A percentile compares a stretch with the other conserved stretches of the same genome.
Conservation (phyloP, 2,113 vertebrate genomes). For the Gymnobelideus leadbeateri region DNA sequence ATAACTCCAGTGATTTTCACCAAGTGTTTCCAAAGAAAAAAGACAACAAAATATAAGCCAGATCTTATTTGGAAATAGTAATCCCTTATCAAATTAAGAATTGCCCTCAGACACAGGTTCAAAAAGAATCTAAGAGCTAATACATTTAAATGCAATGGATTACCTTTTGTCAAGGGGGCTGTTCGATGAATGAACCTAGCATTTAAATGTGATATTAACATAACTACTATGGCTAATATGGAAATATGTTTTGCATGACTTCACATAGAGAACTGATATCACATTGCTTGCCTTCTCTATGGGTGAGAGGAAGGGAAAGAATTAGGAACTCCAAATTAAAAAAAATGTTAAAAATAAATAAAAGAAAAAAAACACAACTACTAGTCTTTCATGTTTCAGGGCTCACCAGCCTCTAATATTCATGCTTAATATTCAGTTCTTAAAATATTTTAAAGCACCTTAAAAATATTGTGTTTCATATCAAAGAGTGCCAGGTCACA, state of each 20-base stretch:
- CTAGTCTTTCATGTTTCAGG: not conserved
- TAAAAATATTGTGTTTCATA: not conserved
- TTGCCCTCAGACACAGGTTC: not conserved
- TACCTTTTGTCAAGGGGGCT: not conserved
- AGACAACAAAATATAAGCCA: not conserved
- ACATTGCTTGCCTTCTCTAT: not conserved
- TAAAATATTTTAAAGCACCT: not conserved
- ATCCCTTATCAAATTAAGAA: not conserved
- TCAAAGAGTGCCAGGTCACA: not conserved
- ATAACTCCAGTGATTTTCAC: not conserved
- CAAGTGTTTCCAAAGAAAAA: not conserved
- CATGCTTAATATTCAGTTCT: not conserved
- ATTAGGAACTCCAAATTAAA: not conserved
- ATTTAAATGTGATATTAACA: not conserved
- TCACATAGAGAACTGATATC: not conserved
- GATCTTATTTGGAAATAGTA: not conserved
- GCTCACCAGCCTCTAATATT: not conserved
- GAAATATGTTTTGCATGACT: not conserved
- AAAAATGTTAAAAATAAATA: not conserved
- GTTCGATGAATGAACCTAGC: not conserved
- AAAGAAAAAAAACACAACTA: not conserved
- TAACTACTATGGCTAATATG: not conserved
- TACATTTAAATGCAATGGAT: not conserved
- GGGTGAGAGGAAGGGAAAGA: not conserved
- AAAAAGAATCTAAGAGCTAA: not conserved